Conservation (phyloP, 2,888 invertebrate genomes). For the Macrophya annulata region DNA sequence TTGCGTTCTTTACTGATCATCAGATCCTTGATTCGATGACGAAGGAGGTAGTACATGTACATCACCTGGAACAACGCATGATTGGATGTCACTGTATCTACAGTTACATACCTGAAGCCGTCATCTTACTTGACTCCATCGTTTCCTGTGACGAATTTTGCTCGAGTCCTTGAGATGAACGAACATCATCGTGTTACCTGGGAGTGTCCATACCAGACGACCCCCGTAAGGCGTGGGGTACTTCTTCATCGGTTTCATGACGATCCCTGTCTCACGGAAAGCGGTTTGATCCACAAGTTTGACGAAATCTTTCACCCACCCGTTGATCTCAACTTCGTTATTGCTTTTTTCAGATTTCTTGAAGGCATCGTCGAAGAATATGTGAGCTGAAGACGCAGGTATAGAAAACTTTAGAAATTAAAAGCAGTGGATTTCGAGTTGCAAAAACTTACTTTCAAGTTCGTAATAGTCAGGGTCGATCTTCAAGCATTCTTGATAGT, state of each 20-base stretch:
- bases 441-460: not conserved
- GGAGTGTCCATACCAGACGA: not conserved
- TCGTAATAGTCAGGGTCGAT: not conserved
- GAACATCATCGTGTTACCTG: not conserved
- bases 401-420: not conserved
- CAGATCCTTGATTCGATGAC: constrained; percentile 1
- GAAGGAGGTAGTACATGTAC: not conserved
- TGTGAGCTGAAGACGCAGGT: not conserved
- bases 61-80: not conserved
- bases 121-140: not conserved
- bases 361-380: constrained; percentile 10
- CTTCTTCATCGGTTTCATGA: not conserved
- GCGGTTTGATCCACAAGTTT: not conserved
- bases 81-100: too few species aligned
- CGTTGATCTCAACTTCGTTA: not conserved
- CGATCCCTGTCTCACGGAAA: not conserved
- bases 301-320: not conserved
- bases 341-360: not conserved
- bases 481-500: not conserved
- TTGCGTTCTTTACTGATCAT: not conserved
- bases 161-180: constrained; percentile 9
- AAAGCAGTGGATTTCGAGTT: not conserved
- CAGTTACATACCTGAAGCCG: too few species aligned
- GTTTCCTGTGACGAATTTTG: not conserved
- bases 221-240: not conserved